These are phyloP conservation scores for Sceloporus tristichus DNA, from an alignment of 2,113 vertebrate species.

Conservation along the genomic window DNA sequence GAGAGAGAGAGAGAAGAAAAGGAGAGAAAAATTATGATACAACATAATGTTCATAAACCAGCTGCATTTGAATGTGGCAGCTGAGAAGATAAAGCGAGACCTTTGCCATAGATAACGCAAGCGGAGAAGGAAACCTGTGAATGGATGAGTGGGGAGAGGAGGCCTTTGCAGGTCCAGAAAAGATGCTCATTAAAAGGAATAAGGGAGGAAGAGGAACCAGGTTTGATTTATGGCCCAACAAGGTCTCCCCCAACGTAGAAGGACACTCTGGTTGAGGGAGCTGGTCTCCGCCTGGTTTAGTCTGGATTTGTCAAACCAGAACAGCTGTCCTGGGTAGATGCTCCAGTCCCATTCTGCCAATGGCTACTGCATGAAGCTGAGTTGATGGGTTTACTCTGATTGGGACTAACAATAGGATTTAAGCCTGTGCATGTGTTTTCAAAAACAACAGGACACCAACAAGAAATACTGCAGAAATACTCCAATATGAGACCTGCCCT, in stretches of 20 bases:
- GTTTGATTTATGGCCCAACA: constrained; percentile 24
- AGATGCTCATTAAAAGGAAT: constrained; percentile 16
- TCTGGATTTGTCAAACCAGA: background rate
- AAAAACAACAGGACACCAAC: too few species aligned
- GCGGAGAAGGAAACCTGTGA: constrained; percentile 24
- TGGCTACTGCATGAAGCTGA: too few species aligned
- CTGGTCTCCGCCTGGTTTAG: too few species aligned
- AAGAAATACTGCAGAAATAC: too few species aligned
- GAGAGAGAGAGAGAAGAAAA: constrained; percentile 4
- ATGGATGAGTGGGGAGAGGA: constrained; percentile 47
- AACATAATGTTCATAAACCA: constrained; percentile 66
- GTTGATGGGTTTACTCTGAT: too few species aligned
- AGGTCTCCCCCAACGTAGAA: background rate
- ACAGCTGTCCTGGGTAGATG: too few species aligned
- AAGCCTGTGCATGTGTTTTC: too few species aligned
- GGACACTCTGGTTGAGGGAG: background rate
- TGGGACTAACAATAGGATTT: too few species aligned
- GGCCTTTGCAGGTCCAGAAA: constrained; percentile 27
- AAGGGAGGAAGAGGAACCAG: background rate
- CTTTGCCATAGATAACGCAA: constrained; percentile 57
- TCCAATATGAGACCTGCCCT: too few species aligned
- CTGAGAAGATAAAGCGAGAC: constrained; percentile 64
- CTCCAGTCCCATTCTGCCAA: background rate
- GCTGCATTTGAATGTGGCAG: constrained; percentile 72
- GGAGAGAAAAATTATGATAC: constrained; percentile 62